Base-by-base conservation (phyloP, 2,888 invertebrate species). In the Microchrysa polita region DNA sequence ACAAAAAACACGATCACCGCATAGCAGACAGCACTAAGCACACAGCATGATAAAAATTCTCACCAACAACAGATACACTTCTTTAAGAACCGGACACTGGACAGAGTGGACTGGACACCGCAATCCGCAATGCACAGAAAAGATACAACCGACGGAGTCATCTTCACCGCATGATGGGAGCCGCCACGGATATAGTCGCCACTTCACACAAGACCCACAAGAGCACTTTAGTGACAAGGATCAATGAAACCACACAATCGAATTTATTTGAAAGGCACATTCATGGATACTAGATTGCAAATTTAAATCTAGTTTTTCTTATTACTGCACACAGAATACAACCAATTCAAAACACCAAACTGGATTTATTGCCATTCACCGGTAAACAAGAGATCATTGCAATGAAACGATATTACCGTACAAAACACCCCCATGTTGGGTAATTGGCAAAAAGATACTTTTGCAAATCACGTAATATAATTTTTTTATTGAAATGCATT, bases 341-440 rank as follows among this genome's bases (percentile, higher is more conserved):
- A n/a, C 48, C 12, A n/a, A 48, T 48, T 2, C 12, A n/a, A 48
- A 48, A 48, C 48, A 4, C 2, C 48, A n/a, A 12, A 20, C 14
- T 14, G 48, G n/a, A n/a, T n/a, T n/a, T n/a, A 67, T 14, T 48
- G 22, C 48, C 10, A 63, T 27, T n/a, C 42, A 69, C 57, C n/a
- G 40, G 69, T 69, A 69, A 69, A 69, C 69, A 69, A 69, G 57
- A 69, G 40, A 55, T 57, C 16, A 52, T 69, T 40, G 40, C 16
- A 40, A n/a, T n/a, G n/a, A n/a, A n/a, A 22, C 55, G 69, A 69
- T 22, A 18, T 40, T 53, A 27, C 55, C 27, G 5, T 12, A 40
- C 16, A 10, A 12, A 2, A 69, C 55, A 18, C 12, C 34, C 9
- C 4, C n/a, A 34, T 23, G 27, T 53, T 53, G 34, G 18, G 53